These are phyloP conservation scores for Porites lutea DNA, from an alignment of 64 coral and sea anemone genomes.

Conservation along the genomic window DNA sequence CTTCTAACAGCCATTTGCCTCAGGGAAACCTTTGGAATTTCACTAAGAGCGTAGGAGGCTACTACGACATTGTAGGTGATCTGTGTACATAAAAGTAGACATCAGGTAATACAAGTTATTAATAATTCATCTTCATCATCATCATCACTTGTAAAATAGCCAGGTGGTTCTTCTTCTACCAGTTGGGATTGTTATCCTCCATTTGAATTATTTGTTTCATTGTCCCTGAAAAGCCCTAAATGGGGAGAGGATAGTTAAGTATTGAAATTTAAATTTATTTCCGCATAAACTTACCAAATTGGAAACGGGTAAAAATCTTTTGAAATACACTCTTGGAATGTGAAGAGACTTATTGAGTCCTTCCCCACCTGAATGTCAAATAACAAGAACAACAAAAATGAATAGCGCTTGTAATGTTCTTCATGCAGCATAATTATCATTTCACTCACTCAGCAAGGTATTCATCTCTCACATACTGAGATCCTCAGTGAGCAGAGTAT, in stretches of 20 bases:
- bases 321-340: conserved; percentile 97
- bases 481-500: not conserved
- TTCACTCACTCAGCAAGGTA: not conserved
- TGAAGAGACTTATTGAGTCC: conserved; percentile 62
- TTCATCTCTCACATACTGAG: not conserved
- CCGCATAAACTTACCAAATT: conserved; percentile 69
- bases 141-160: too few relatives aligned
- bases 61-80: conserved; percentile 86
- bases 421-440: not conserved
- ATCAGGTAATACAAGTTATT: not conserved
- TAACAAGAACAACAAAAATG: not conserved
- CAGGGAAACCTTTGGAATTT: conserved; percentile 74
- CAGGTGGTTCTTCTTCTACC: too few relatives aligned
- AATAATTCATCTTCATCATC: too few relatives aligned
- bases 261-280: not conserved
- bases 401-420: too few relatives aligned
- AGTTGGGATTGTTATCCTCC: too few relatives aligned
- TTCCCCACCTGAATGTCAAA: conserved; percentile 62
- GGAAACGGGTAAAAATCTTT: conserved; percentile 92
- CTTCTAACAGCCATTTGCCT: conserved; percentile 80
- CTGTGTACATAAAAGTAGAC: not conserved
- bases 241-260: too few relatives aligned
- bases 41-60: conserved; percentile 82
- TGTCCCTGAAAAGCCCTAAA: too few relatives aligned
- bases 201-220: too few relatives aligned